Evolutionary conservation across 2,888 invertebrate genomes (phyloP).

Genomic region (Epicampocera succincta): DNA sequence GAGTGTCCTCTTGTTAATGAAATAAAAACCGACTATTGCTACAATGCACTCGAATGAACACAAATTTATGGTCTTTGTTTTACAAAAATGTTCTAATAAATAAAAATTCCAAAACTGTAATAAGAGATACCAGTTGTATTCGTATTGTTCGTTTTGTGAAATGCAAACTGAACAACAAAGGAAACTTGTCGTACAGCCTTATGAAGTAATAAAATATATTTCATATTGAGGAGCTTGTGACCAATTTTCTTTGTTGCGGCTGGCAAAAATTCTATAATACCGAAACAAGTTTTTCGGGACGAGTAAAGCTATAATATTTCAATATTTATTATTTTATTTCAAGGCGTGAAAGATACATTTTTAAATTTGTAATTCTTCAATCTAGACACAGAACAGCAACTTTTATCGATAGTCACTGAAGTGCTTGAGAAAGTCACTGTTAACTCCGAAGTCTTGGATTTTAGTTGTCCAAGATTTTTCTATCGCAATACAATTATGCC

Average conservation of each 20-base stretch:
- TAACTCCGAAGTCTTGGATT: too few relatives aligned
- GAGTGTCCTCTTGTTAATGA: slow-evolving; percentile 23
- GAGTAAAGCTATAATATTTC: too few relatives aligned
- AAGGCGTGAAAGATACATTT: too few relatives aligned
- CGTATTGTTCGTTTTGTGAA: neutral
- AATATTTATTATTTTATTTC: too few relatives aligned
- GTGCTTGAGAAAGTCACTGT: too few relatives aligned
- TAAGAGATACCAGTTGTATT: slow-evolving; percentile 13
- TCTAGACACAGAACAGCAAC: too few relatives aligned
- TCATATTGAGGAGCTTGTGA: neutral
- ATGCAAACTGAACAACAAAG: slow-evolving; percentile 1
- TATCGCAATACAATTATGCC: too few relatives aligned
- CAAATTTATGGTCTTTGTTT: slow-evolving; percentile 43
- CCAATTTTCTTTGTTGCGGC: neutral
- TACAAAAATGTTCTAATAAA: slow-evolving; percentile 21
- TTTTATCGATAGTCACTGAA: too few relatives aligned
- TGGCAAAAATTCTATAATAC: too few relatives aligned
- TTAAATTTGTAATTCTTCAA: too few relatives aligned
- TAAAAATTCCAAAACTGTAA: neutral
- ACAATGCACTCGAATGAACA: slow-evolving; percentile 18
- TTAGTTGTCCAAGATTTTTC: too few relatives aligned
- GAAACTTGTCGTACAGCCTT: neutral
- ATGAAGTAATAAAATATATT: neutral
- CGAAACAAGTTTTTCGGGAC: too few relatives aligned
- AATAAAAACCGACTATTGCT: neutral